phyloP scores from a whole-genome alignment of 2,888 invertebrate genomes.

The Linhomoeus sp. region DNA sequence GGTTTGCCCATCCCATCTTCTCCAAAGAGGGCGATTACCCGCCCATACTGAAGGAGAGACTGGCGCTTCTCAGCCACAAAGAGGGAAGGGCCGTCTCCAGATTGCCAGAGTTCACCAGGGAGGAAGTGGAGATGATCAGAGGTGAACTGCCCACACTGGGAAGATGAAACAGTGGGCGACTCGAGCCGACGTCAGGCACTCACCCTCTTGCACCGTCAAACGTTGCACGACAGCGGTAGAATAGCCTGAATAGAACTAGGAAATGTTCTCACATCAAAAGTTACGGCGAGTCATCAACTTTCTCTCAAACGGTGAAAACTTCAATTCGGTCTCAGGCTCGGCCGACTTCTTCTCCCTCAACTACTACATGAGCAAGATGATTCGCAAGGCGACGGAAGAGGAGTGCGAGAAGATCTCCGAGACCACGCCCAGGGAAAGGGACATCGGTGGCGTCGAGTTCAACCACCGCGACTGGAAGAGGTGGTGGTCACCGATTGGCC shows the following conservation, averaged over 20 bases:
- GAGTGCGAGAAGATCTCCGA: too few species aligned
- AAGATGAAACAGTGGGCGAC: too few species aligned
- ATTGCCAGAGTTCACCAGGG: conserved; percentile 24
- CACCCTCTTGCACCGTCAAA: too few species aligned
- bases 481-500: too few species aligned
- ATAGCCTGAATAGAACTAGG: too few species aligned
- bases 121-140: conserved; percentile 16
- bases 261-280: background rate
- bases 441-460: too few species aligned
- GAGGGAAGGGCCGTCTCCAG: conserved; percentile 16
- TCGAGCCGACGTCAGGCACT: too few species aligned
- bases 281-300: background rate
- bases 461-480: too few species aligned
- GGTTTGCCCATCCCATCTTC: conserved; percentile 9
- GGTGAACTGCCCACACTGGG: too few species aligned
- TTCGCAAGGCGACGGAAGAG: conserved; percentile 24
- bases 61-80: conserved; percentile 11
- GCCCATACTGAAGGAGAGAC: background rate
- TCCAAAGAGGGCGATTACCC: conserved; percentile 6
- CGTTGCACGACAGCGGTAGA: too few species aligned
- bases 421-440: too few species aligned
- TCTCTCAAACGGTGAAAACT: too few species aligned
- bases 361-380: conserved; percentile 42
- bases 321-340: conserved; percentile 34
- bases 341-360: conserved; percentile 54